These are phyloP conservation scores for Dryobota labecula DNA, from an alignment of 2,888 invertebrate genomes.

Conservation along the genomic window DNA sequence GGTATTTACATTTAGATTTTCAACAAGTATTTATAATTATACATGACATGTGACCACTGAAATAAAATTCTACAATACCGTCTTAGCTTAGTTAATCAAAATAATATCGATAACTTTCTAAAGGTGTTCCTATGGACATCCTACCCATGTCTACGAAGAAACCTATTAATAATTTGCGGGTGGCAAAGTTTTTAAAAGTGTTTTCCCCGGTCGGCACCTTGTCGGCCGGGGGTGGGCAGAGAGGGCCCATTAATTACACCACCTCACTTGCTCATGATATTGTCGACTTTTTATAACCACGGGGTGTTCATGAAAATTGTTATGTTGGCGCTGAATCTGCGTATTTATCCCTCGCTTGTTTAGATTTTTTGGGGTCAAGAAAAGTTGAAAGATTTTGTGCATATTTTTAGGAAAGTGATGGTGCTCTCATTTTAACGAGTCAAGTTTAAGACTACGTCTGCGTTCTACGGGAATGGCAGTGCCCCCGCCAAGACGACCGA, in stretches of 20 bases:
- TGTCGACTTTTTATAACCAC: constrained; percentile 81
- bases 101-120: constrained; percentile 39
- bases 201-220: constrained; percentile 79
- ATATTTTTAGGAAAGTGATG: not conserved
- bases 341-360: constrained; percentile 46
- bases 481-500: too few relatives aligned
- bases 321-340: constrained; percentile 59
- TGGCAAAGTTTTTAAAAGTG: constrained; percentile 88
- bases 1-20: not conserved
- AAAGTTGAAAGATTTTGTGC: constrained; percentile 9
- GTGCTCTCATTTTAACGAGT: not conserved
- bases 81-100: not conserved
- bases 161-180: constrained; percentile 89
- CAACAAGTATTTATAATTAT: too few relatives aligned
- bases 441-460: not conserved
- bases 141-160: constrained; percentile 76
- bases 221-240: constrained; percentile 62
- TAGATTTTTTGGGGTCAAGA: constrained; percentile 45
- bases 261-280: constrained; percentile 82
- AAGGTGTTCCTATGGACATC: constrained; percentile 47
- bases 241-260: constrained; percentile 82
- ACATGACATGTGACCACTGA: not conserved
- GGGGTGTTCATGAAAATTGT: constrained; percentile 70
- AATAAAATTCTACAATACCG: not conserved
- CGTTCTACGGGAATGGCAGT: too few relatives aligned